Evolutionary conservation across 2,113 vertebrate species (phyloP), one percentile per base, ranked within the genome.

Genomic region (Egretta garzetta): DNA sequence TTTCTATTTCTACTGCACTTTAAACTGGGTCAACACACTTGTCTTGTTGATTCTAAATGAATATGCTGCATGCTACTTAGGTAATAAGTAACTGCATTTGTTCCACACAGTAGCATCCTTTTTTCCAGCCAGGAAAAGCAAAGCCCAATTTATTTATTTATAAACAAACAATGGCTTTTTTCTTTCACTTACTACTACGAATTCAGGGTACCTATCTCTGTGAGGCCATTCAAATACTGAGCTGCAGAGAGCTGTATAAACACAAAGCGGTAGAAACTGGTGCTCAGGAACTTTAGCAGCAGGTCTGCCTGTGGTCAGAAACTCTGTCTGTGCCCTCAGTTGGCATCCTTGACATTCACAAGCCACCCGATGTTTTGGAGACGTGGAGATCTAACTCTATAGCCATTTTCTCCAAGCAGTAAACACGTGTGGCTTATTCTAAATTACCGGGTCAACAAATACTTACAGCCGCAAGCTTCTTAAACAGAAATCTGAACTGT

Each of bases 401-500:
- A 64, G 16, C 26, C 32, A 15, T 28, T 45, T 55, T 28, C 23
- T n/a, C 49, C 30, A 41, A 32, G 37, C 67, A 83, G 52, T 37
- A 76, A 91, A 49, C 3, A 7, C 0, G 3, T 7, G 26, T 43
- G 35, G 9, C 66, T 90, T 72, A 30, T 43, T 76, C 8, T 33
- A 45, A 87, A 53, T 28, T 50, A 68, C 55, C 26, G 70, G 17
- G 13, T 47, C 87, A 93, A 76, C 12, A 94, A 72, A 84, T 56
- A 98, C 98, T 98, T 97, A 99, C 98, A 43, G 98, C 95, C 0
- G 98, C 97, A 88, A 99, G 98, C 88, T 99, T 99, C 86, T 98
- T 98, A 94, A 99, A 99, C 55, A 99, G 99, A 94, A 99, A 99
- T 92, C 98, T 98, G 96, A 99, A 99, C 96, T 99, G 99, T 21